Evolutionary conservation across 2,888 invertebrate genomes (phyloP).

Genomic region (Keiferia lycopersicella): DNA sequence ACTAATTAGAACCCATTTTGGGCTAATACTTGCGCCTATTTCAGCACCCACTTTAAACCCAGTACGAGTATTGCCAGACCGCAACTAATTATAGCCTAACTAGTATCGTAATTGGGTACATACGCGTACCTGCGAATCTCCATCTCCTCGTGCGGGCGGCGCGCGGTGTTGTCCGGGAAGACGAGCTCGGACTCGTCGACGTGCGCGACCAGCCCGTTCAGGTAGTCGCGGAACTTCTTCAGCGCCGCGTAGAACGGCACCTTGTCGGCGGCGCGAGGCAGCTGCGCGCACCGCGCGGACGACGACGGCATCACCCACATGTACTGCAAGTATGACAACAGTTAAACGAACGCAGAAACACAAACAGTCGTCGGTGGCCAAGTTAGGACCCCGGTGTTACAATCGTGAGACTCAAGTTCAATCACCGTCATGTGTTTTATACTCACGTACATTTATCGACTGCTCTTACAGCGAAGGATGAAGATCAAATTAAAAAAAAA

Average conservation of each 20-base stretch:
- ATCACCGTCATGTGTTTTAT: no score
- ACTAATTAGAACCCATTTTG: no score
- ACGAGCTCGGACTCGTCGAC: slow-evolving; percentile 94
- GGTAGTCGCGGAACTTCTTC: slow-evolving; percentile 96
- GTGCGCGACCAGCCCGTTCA: slow-evolving; percentile 92
- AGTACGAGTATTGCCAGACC: background rate
- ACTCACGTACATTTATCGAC: no score
- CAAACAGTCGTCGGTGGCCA: background rate
- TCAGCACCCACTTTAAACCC: background rate
- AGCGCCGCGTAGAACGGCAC: slow-evolving; percentile 98
- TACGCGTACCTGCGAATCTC: slow-evolving; percentile 70
- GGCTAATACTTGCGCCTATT: background rate
- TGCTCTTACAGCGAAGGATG: no score
- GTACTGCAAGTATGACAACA: slow-evolving; percentile 82
- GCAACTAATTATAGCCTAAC: slow-evolving; percentile 43
- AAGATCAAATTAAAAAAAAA: no score
- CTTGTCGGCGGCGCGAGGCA: slow-evolving; percentile 98
- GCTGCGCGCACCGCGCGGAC: slow-evolving; percentile 97
- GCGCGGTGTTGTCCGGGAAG: slow-evolving; percentile 83
- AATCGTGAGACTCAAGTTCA: no score
- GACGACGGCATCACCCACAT: slow-evolving; percentile 99
- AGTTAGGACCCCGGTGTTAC: no score
- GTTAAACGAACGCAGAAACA: background rate
- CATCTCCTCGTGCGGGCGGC: slow-evolving; percentile 78
- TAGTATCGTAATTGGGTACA: slow-evolving; percentile 13